Evolutionary conservation across 1,140 invertebrate species (phyloP), one percentile per base, ranked within the genome.

Genomic region (Parapsyche elsis): DNA sequence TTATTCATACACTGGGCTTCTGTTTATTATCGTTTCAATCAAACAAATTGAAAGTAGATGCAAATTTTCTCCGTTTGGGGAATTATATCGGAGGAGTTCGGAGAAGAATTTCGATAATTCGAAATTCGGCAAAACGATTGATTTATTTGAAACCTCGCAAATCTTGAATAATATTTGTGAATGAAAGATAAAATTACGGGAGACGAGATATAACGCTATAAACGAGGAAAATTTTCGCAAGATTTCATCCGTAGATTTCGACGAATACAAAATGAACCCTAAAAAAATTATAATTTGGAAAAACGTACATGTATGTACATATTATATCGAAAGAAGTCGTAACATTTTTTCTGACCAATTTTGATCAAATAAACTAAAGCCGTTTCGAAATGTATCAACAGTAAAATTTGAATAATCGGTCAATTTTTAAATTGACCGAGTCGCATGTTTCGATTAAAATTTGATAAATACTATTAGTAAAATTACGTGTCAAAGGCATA

Each of bases 1-100:
- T 61, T 23, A 61, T 61, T 61, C n/a, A 23, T 16, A 61, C 5
- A 61, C 5, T 21, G 7, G 59, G n/a, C 57, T 16, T 9, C 57
- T 61, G 57, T 61, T 61, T 61, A 61, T 61, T 61, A 61, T 21
- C 57, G 21, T 61, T 61, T 61, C 57, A 61, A 61, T 61, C 57
- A 61, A 61, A 21, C 57, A 9, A 61, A 61, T 61, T 61, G 57
- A 61, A 61, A 21, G 57, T 61, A 61, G n/a, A 61, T 61, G 16
- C 57, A 19, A 61, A 19, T 61, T 61, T 61, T 61, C 57, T 61
- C 57, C 16, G 30, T 38, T 38, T 38, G n/a, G 57, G 57, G 57
- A 61, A 61, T 61, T 61, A 53, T 61, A n/a, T 57, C 53, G 14
- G 14, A 9, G 57, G 14, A 61, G 9, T 21, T n/a, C n/a, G 57